Percentiles rank a stretch among this genome's conserved stretches.
These are phyloP conservation scores for Rhyacichthys aspro DNA, from an alignment of 2,797 vertebrate species.

Conservation along the genomic window DNA sequence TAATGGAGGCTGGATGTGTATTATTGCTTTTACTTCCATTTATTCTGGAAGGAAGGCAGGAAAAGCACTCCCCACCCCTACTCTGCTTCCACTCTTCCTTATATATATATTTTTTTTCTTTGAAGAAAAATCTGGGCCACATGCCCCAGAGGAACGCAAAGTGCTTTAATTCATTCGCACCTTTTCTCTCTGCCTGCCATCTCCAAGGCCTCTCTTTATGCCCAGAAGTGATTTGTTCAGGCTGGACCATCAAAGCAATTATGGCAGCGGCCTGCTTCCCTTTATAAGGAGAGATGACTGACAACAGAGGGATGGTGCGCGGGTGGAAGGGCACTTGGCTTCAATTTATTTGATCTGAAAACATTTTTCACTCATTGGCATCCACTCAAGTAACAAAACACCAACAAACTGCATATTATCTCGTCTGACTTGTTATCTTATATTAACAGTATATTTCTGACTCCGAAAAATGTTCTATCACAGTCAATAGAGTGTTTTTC, in stretches of 20 bases:
- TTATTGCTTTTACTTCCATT: constrained; percentile 89
- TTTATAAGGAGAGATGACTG: constrained; percentile 96
- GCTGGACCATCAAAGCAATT: constrained; percentile 99
- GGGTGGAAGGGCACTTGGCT: constrained; percentile 77
- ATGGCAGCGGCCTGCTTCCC: constrained; percentile 91
- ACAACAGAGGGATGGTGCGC: constrained; percentile 83
- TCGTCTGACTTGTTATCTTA: constrained; percentile 15
- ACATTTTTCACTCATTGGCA: constrained; percentile 61
- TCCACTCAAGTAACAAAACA: constrained; percentile 65
- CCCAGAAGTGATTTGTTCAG: constrained; percentile 99
- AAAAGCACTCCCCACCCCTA: constrained; percentile 66
- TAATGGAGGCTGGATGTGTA: constrained; percentile 85
- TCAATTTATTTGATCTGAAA: constrained; percentile 80
- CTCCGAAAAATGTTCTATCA: constrained; percentile 45
- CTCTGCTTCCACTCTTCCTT: constrained; percentile 71
- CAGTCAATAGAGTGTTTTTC: constrained; percentile 45
- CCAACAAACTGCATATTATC: constrained; percentile 66
- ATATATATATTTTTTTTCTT: constrained; percentile 80
- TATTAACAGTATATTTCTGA: constrained; percentile 3
- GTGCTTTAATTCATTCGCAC: constrained; percentile 99
- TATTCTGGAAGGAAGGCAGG: constrained; percentile 69
- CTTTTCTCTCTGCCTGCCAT: constrained; percentile 97
- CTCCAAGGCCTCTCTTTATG: constrained; percentile 93
- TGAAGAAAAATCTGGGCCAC: constrained; percentile 95
- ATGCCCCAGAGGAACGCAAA: constrained; percentile 95